phyloP scores from a whole-genome alignment of 1,140 invertebrate genomes.

The Liolophura sinensis region DNA sequence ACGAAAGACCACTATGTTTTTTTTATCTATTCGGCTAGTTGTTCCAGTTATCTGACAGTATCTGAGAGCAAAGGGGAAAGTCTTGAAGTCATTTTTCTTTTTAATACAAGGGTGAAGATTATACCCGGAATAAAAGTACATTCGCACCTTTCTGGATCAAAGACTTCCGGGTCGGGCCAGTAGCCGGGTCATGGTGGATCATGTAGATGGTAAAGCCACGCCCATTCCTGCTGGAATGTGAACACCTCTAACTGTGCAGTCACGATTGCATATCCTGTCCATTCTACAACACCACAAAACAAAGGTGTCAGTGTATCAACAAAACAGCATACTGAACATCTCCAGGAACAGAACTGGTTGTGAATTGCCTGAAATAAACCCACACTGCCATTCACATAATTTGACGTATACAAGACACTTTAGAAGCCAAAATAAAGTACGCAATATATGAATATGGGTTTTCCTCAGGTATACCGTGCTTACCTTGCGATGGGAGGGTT shows the following conservation, averaged over 20 bases:
- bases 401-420: not conserved
- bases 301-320: slow-evolving; percentile 5
- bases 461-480: too few species aligned
- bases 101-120: not conserved
- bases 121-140: not conserved
- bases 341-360: not conserved
- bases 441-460: too few species aligned
- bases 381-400: not conserved
- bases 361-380: not conserved
- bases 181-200: slow-evolving; percentile 50
- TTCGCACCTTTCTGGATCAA: slow-evolving; percentile 49
- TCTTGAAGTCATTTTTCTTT: not conserved
- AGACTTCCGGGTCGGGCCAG: slow-evolving; percentile 47
- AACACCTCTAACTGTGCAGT: slow-evolving; percentile 30
- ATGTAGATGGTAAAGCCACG: slow-evolving; percentile 52
- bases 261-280: slow-evolving; percentile 34
- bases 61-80: not conserved
- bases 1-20: not conserved
- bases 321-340: too few species aligned
- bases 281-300: slow-evolving; percentile 38
- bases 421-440: not conserved
- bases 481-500: slow-evolving; percentile 24
- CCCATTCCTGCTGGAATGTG: slow-evolving; percentile 50
- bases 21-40: not conserved
- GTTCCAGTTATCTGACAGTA: not conserved